phyloP scores from a whole-genome alignment of 2,888 invertebrate species.

The Spilosoma lubricipeda region DNA sequence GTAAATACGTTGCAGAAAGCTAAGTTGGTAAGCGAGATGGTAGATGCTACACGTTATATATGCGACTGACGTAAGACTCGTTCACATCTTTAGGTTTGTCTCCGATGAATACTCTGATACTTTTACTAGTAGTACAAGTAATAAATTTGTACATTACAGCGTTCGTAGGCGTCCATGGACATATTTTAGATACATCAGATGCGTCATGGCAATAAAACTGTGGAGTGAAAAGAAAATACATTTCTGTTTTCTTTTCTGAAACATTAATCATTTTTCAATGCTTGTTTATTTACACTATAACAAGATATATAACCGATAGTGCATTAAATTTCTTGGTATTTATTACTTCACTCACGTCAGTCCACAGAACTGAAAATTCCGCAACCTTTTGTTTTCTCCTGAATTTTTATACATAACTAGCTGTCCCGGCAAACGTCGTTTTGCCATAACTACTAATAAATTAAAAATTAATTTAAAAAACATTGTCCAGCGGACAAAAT shows the following conservation, averaged over 20 bases:
- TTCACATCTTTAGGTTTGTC: too few relatives aligned
- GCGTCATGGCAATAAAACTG: neutral
- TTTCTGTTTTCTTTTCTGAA: neutral
- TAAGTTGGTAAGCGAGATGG: too few relatives aligned
- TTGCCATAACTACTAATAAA: too few relatives aligned
- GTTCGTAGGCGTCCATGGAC: neutral
- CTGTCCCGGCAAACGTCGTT: too few relatives aligned
- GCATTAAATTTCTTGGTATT: neutral
- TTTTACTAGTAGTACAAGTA: neutral
- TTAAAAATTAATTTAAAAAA: too few relatives aligned
- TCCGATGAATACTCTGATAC: neutral
- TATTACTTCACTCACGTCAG: neutral
- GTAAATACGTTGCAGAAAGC: too few relatives aligned
- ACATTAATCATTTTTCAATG: neutral
- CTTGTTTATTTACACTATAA: neutral
- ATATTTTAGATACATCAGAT: neutral
- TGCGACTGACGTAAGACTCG: too few relatives aligned
- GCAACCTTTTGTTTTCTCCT: neutral
- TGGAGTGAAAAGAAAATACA: neutral
- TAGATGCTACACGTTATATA: too few relatives aligned
- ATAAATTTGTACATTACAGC: neutral
- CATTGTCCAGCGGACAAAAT: too few relatives aligned
- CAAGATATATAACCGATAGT: neutral
- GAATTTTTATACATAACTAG: neutral
- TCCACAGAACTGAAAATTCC: neutral